Conservation (phyloP, 2,888 invertebrate genomes). For the Spisula subtruncata region DNA sequence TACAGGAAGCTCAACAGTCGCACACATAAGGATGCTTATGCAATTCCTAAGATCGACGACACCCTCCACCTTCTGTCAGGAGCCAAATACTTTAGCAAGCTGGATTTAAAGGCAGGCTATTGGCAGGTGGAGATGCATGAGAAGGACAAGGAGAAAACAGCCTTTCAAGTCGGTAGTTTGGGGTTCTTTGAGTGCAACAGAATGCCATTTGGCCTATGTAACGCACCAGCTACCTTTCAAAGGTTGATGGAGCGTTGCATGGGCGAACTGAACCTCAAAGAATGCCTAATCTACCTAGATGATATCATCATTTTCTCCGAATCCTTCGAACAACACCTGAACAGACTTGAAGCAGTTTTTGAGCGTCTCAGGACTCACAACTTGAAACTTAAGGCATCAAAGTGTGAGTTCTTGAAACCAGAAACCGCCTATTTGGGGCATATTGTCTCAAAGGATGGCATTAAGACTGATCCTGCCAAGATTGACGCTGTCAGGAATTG, state of each 20-base stretch:
- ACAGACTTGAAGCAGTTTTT: slow-evolving; percentile 13
- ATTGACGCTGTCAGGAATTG: no score
- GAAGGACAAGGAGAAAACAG: slow-evolving; percentile 18
- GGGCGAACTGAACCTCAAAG: slow-evolving; percentile 2
- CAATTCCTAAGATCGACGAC: slow-evolving; percentile 67
- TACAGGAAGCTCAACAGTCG: slow-evolving; percentile 63
- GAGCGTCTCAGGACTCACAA: background rate
- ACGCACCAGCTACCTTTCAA: no score
- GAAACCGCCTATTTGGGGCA: slow-evolving; percentile 48
- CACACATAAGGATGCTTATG: slow-evolving; percentile 63
- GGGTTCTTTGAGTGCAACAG: slow-evolving; percentile 35
- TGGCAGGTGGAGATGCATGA: slow-evolving; percentile 37
- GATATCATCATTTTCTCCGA: no score
- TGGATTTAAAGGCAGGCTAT: slow-evolving; percentile 51
- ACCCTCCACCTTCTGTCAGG: slow-evolving; percentile 56
- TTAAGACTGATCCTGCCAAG: slow-evolving; percentile 53
- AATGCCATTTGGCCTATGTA: no score
- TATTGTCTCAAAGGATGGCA: slow-evolving; percentile 42
- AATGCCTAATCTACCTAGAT: no score
- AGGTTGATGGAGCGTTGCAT: slow-evolving; percentile 35
- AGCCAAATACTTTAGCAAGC: slow-evolving; percentile 40
- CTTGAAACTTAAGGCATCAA: no score
- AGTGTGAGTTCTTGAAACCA: slow-evolving; percentile 50
- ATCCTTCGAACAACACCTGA: background rate
- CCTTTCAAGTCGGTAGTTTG: slow-evolving; percentile 8